Evolutionary conservation across 2,888 invertebrate species (phyloP), one percentile per base, ranked within the genome.

Genomic region (Stegophylla sp.): DNA sequence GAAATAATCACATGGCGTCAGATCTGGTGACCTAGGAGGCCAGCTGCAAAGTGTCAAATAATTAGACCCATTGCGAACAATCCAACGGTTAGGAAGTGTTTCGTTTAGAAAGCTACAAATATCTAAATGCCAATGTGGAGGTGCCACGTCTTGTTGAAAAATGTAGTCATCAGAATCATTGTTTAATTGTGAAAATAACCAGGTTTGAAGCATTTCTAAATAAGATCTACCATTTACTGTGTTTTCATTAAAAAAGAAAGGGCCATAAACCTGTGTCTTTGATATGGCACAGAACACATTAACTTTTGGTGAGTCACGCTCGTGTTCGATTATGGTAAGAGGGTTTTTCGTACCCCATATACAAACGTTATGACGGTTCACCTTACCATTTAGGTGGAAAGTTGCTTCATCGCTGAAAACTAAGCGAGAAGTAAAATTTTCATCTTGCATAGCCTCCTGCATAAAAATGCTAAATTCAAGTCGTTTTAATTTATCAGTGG

Each of bases 81-180:
- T 56, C 12, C 23, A 23, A 56, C 43, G 43, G 43, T 43, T 43
- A 43, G 43, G 43, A n/a, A n/a, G n/a, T n/a, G n/a, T n/a, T n/a
- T n/a, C n/a, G n/a, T n/a, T n/a, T n/a, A n/a, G n/a, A n/a, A n/a
- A n/a, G n/a, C n/a, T n/a, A n/a, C n/a, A n/a, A n/a, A n/a, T n/a
- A n/a, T 43, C 43, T 43, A 43, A 43, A 43, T 43, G 43, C 43
- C 43, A 43, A 43, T n/a, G n/a, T n/a, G n/a, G n/a, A n/a, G n/a
- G n/a, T n/a, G n/a, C n/a, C n/a, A n/a, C n/a, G n/a, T n/a, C 56
- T 56, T 56, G 56, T 56, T 56, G 56, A 56, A 23, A 23, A 56
- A 56, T 56, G 59, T 10, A 45, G 51, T 53, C 41, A 48, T 64
- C 51, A 9, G 23, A 28, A 34, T 12, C 15, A 64, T 66, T 66